Base-by-base conservation (phyloP, 2,797 vertebrate species). In the Melanotaenia parkinsoni region DNA sequence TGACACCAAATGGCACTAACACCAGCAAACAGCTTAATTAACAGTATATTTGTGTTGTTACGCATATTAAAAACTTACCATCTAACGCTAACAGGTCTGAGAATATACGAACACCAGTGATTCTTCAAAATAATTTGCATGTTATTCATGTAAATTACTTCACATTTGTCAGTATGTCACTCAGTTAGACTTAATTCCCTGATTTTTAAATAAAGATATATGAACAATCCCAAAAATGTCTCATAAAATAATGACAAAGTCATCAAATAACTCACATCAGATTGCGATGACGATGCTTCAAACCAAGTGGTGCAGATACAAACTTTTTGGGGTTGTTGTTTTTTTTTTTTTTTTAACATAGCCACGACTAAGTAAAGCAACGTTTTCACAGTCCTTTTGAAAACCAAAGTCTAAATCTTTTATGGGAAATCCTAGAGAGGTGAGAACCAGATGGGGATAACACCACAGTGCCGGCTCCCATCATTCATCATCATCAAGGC, bases 371-470 rank as follows among this genome's bases (percentile, higher is more conserved):
- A 67, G 79, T 63, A 68, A 35, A 83, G 67, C 30, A 28, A 69
- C 77, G 59, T 79, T 74, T 73, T 69, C 13, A 16, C 11, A 63
- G 70, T 50, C 62, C 53, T 76, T 78, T 83, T 85, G 81, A 68
- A 81, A 83, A 86, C 74, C 35, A 51, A 75, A 56, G 65, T 77
- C 77, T 72, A 80, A 79, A 82, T 88, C 70, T 83, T 91, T 92
- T 91, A 91, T 92, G 91, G 83, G 86, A 91, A 93, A 86, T 92
- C 87, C 89, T 88, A 77, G 64, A 92, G 92, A 94, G 92, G 94
- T 92, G 91, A 94, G 91, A 92, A 90, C 87, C 93, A 95, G 91
- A 94, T 94, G 93, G 91, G 82, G 81, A 89, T 90, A 94, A 88
- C 84, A 89, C 89, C 77, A 85, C 79, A 84, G 80, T 80, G 79